phyloP scores from a whole-genome alignment of 2,113 vertebrate species.

The Tursiops truncatus region DNA sequence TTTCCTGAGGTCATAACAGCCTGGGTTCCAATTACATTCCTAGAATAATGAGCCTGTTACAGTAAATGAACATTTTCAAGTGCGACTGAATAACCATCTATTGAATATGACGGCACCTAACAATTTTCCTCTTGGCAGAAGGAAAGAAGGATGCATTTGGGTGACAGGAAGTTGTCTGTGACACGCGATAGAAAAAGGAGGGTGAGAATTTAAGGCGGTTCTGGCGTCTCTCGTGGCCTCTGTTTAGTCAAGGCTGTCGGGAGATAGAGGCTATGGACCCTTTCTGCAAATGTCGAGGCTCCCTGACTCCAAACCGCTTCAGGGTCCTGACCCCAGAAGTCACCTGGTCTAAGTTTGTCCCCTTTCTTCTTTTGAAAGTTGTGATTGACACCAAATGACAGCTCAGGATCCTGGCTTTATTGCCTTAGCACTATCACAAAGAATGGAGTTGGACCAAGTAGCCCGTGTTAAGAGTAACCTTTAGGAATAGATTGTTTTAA shows the following conservation, averaged over 20 bases:
- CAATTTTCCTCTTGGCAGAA: conserved; percentile 56
- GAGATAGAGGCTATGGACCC: neutral
- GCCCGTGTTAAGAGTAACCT: neutral
- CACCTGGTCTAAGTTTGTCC: neutral
- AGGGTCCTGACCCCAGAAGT: neutral
- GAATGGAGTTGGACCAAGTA: neutral
- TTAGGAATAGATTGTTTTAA: neutral
- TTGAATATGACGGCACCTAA: conserved; percentile 53
- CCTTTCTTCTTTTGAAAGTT: neutral
- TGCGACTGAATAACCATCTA: conserved; percentile 26
- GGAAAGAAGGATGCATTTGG: neutral
- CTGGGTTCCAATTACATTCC: conserved; percentile 67
- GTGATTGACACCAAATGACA: neutral
- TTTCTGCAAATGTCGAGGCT: neutral
- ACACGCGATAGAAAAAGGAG: neutral
- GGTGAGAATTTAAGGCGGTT: neutral
- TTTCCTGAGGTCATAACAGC: conserved; percentile 67
- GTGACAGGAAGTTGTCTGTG: conserved; percentile 17
- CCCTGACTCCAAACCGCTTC: neutral
- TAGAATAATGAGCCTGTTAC: conserved; percentile 65
- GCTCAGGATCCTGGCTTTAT: neutral
- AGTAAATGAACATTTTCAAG: conserved; percentile 66
- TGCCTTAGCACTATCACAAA: neutral
- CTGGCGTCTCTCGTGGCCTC: neutral
- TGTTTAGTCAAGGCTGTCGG: neutral